phyloP scores from a whole-genome alignment of 2,888 invertebrate species.

The Drosophila stalkeri region DNA sequence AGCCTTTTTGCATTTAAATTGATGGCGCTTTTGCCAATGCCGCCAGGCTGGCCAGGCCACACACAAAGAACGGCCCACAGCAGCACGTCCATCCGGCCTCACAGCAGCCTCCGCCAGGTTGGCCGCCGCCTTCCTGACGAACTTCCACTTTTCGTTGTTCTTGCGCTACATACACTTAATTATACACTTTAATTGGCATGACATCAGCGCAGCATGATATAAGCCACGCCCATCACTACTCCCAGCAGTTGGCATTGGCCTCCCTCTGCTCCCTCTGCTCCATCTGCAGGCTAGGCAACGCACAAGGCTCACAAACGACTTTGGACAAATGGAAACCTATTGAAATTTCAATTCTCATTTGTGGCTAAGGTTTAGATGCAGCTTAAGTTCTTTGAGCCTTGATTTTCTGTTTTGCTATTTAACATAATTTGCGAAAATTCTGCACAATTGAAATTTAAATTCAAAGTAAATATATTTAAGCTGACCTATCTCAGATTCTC shows the following conservation, averaged over 20 bases:
- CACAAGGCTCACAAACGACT: constrained; percentile 35
- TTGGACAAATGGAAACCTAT: constrained; percentile 62
- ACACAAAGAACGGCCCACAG: constrained; percentile 43
- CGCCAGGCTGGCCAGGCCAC: constrained; percentile 17
- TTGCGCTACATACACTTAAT: constrained; percentile 61
- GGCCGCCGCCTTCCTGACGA: constrained; percentile 26
- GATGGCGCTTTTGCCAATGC: constrained; percentile 44
- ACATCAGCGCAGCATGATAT: constrained; percentile 52
- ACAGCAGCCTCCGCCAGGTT: constrained; percentile 6
- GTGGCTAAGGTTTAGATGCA: constrained; percentile 31
- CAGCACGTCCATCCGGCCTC: not conserved
- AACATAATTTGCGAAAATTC: constrained; percentile 11
- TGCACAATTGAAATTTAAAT: constrained; percentile 16
- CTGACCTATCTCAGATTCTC: not conserved
- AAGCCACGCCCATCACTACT: constrained; percentile 14
- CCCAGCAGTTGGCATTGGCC: constrained; percentile 7
- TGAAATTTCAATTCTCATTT: constrained; percentile 70
- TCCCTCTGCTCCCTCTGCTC: constrained; percentile 11
- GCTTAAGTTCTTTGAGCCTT: constrained; percentile 14
- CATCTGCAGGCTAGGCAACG: constrained; percentile 6
- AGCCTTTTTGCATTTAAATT: constrained; percentile 75
- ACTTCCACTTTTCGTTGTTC: constrained; percentile 30
- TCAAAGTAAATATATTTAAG: not conserved
- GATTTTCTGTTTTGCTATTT: constrained; percentile 20
- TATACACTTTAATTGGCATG: constrained; percentile 72